phyloP scores from a whole-genome alignment of 2,113 vertebrate genomes.

The Paradoxurus hermaphroditus region DNA sequence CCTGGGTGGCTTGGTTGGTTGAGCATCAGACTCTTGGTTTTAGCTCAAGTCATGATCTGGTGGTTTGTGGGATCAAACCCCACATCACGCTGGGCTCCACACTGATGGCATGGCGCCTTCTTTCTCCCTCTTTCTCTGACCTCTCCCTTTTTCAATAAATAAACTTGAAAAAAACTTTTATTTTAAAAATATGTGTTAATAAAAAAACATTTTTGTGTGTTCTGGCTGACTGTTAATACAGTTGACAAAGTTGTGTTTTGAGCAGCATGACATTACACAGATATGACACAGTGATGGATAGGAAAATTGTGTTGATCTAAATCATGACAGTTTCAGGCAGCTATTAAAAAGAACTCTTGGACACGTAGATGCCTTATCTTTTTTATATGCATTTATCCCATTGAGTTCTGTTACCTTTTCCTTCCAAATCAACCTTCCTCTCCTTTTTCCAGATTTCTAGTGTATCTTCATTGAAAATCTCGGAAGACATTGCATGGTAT shows the following conservation, averaged over 20 bases:
- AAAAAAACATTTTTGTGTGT: not conserved
- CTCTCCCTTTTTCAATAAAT: too few species aligned
- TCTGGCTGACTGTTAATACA: not conserved
- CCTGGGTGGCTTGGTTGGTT: too few species aligned
- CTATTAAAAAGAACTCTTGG: not conserved
- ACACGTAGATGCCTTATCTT: not conserved
- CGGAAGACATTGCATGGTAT: not conserved
- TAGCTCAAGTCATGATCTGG: too few species aligned
- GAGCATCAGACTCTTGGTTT: too few species aligned
- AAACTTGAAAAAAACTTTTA: not conserved
- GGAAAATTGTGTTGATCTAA: not conserved
- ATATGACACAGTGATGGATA: too few species aligned
- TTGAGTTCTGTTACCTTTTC: not conserved
- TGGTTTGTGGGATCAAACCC: too few species aligned
- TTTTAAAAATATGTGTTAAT: not conserved
- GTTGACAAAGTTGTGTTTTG: not conserved
- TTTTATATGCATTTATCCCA: not conserved
- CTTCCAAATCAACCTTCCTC: not conserved
- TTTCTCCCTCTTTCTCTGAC: too few species aligned
- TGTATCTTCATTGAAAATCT: not conserved
- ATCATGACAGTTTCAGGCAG: not conserved
- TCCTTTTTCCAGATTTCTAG: not conserved
- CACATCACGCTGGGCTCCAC: too few species aligned
- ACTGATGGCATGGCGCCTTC: too few species aligned
- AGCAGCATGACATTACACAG: fast-evolving